Evolutionary conservation across 2,797 vertebrate genomes (phyloP).

Genomic region (Hydrolagus colliei): DNA sequence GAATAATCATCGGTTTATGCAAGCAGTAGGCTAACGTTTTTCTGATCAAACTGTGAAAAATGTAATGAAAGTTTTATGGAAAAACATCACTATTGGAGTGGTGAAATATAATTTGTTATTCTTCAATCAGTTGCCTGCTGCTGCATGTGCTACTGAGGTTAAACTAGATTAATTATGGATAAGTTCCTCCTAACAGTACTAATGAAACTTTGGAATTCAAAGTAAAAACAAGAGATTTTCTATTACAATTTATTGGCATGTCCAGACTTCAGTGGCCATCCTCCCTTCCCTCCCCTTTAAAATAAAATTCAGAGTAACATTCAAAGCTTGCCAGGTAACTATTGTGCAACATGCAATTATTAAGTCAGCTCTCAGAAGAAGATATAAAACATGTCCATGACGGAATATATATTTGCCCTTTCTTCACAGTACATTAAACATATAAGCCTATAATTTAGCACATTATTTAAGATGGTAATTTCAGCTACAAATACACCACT

Average conservation of each 20-base stretch:
- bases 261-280: not conserved
- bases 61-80: not conserved
- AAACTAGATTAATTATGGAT: slow-evolving; percentile 8
- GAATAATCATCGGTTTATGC: slow-evolving; percentile 12
- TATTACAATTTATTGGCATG: not conserved
- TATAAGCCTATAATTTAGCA: slow-evolving; percentile 43
- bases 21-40: not conserved
- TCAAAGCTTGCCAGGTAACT: not conserved
- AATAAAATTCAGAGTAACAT: not conserved
- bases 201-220: slow-evolving; percentile 21
- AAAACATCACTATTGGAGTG: not conserved
- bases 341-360: not conserved
- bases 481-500: slow-evolving; percentile 46
- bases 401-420: slow-evolving; percentile 35
- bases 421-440: slow-evolving; percentile 31
- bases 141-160: not conserved
- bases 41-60: not conserved
- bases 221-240: not conserved
- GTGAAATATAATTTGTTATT: not conserved
- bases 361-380: not conserved
- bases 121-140: not conserved
- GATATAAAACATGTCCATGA: slow-evolving; percentile 9
- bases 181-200: slow-evolving; percentile 5
- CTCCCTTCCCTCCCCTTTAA: not conserved
- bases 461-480: slow-evolving; percentile 51